A percentile compares a stretch with the other conserved stretches of the same genome.
phyloP scores from a whole-genome alignment of 2,888 invertebrate species.

The Adela reaumurella region DNA sequence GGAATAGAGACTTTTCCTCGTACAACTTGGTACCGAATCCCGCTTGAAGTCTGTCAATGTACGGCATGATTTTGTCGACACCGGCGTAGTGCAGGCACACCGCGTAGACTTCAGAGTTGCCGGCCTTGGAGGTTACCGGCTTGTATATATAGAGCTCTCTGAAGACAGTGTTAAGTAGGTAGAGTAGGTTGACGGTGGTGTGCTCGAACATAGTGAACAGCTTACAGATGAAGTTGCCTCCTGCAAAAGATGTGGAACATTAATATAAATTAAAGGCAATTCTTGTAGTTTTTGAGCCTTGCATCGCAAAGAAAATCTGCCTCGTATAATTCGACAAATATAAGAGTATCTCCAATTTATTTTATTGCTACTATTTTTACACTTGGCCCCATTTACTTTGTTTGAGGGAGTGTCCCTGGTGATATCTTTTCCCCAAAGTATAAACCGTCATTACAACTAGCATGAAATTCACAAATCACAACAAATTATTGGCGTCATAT shows the following conservation, averaged over 20 bases:
- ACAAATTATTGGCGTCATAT: no score
- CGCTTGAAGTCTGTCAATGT: constrained; percentile 36
- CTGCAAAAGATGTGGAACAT: constrained; percentile 26
- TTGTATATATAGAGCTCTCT: constrained; percentile 73
- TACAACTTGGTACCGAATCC: constrained; percentile 40
- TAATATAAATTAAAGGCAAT: no score
- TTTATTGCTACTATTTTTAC: no score
- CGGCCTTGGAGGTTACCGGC: constrained; percentile 89
- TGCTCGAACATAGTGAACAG: constrained; percentile 88
- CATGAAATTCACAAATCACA: no score
- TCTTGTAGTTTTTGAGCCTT: no score
- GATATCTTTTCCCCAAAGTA: no score
- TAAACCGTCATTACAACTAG: no score
- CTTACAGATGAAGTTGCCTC: constrained; percentile 81
- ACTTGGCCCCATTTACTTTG: no score
- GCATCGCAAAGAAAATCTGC: no score
- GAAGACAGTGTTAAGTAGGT: constrained; percentile 74
- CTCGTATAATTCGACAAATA: no score
- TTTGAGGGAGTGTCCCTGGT: no score
- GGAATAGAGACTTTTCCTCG: constrained; percentile 53
- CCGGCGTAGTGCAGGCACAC: constrained; percentile 66
- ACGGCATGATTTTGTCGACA: constrained; percentile 26
- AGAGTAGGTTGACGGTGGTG: constrained; percentile 74
- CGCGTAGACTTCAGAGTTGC: constrained; percentile 92
- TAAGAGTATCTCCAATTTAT: no score